These are phyloP conservation scores for Lepus townsendii DNA, from an alignment of 2,797 vertebrate genomes.

Conservation along the genomic window DNA sequence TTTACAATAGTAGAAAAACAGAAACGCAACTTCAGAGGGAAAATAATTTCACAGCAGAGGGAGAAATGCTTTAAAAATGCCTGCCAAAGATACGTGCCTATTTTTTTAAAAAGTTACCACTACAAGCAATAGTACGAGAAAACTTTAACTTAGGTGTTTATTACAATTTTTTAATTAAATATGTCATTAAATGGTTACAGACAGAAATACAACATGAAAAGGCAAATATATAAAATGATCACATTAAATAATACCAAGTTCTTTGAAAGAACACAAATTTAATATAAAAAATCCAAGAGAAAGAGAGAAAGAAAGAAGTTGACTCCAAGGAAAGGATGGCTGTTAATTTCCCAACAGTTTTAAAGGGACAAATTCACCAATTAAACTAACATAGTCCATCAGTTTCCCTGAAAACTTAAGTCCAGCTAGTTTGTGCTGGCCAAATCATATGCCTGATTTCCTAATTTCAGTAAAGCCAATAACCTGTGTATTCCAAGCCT, in stretches of 20 bases:
- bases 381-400: not conserved
- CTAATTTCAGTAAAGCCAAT: slow-evolving; percentile 77
- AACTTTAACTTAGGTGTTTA: slow-evolving; percentile 11
- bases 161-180: slow-evolving; percentile 36
- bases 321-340: not conserved
- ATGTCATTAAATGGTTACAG: not conserved
- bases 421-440: slow-evolving; percentile 70
- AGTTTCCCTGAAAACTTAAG: slow-evolving; percentile 64
- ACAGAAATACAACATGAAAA: slow-evolving; percentile 57
- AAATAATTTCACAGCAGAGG: slow-evolving; percentile 80
- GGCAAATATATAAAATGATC: slow-evolving; percentile 49
- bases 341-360: slow-evolving; percentile 37
- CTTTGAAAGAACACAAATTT: slow-evolving; percentile 56
- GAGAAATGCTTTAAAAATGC: slow-evolving; percentile 49
- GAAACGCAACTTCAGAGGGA: slow-evolving; percentile 79
- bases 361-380: slow-evolving; percentile 38
- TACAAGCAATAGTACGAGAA: slow-evolving; percentile 39
- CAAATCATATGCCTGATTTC: slow-evolving; percentile 68
- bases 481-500: slow-evolving; percentile 69
- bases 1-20: slow-evolving; percentile 86
- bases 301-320: not conserved
- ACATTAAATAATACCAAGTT: slow-evolving; percentile 42
- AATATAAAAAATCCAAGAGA: slow-evolving; percentile 14
- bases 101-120: slow-evolving; percentile 12
- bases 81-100: slow-evolving; percentile 12